A percentile compares a stretch with the other conserved stretches of the same genome.
phyloP scores from a whole-genome alignment of 2,113 vertebrate genomes.

The Trematomus loennbergii region DNA sequence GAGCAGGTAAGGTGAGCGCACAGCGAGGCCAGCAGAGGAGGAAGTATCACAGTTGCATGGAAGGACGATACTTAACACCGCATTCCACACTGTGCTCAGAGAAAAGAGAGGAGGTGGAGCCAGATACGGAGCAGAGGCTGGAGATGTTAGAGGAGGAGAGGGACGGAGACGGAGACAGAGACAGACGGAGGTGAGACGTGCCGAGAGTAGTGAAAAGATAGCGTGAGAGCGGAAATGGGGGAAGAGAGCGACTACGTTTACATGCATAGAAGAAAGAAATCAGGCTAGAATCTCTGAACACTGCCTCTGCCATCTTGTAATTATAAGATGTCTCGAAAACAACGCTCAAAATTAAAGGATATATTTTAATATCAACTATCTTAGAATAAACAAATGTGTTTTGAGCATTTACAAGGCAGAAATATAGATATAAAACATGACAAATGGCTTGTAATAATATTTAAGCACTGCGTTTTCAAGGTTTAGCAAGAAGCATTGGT shows the following conservation, averaged over 20 bases:
- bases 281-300: neutral
- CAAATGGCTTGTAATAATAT: neutral
- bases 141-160: constrained; percentile 51
- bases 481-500: neutral
- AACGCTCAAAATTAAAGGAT: neutral
- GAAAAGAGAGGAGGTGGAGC: constrained; percentile 64
- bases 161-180: constrained; percentile 44
- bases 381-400: neutral
- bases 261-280: constrained; percentile 22
- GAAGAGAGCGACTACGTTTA: constrained; percentile 18
- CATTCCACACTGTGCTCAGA: constrained; percentile 76
- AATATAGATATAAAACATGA: neutral
- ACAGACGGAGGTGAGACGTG: constrained; percentile 54
- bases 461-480: neutral
- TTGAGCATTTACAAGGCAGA: constrained; percentile 1
- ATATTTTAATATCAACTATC: neutral
- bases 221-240: constrained; percentile 21
- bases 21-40: constrained; percentile 71
- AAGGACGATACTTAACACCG: constrained; percentile 77
- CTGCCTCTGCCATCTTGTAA: neutral
- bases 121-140: constrained; percentile 34
- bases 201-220: constrained; percentile 42
- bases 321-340: neutral
- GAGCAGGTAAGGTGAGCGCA: constrained; percentile 84
- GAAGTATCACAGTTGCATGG: constrained; percentile 79